Base-by-base conservation (phyloP, 2,797 vertebrate species). In the Sebastolobus altivelis region DNA sequence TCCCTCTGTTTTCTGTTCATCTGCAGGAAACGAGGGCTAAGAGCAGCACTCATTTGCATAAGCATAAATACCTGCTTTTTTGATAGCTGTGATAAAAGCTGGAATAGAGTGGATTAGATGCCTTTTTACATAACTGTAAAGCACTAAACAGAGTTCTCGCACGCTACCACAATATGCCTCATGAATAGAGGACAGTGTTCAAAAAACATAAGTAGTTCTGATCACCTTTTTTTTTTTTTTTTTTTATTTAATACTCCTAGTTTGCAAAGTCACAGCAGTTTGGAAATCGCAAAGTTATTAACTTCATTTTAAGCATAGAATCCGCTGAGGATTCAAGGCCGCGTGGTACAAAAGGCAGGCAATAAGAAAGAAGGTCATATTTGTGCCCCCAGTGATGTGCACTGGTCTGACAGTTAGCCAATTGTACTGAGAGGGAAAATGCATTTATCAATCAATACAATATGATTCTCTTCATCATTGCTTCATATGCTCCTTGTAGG, bases 401-500 rank as follows among this genome's bases (percentile, higher is more conserved):
- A 80, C 65, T 63, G 80, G 75, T 88, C 89, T 95, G 94, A 95
- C 94, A 96, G 93, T 90, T 95, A 92, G 92, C 95, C 94, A 92
- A 95, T 95, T 91, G 88, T 77, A 91, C 93, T 89, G 89, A 88
- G 86, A 89, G 89, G 83, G 87, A 92, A 94, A 94, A 94, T 91
- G 94, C 94, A 95, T 94, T 94, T 93, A 93, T 93, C 87, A 94
- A 89, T 95, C 95, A 92, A 95, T 95, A 93, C 75, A 84, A 91
- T 91, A 90, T 91, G 89, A 89, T 76, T 90, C 84, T 54, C 77
- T 79, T 89, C 85, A 88, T 85, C 85, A 81, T 75, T 82, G 90
- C 88, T 93, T 91, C 85, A 85, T 91, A 66, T 89, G 88, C 89
- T 83, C 82, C 90, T 93, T 93, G 91, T 94, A 92, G 94, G 94